phyloP scores from a whole-genome alignment of 1,140 invertebrate genomes.

The Eumaeus atala region DNA sequence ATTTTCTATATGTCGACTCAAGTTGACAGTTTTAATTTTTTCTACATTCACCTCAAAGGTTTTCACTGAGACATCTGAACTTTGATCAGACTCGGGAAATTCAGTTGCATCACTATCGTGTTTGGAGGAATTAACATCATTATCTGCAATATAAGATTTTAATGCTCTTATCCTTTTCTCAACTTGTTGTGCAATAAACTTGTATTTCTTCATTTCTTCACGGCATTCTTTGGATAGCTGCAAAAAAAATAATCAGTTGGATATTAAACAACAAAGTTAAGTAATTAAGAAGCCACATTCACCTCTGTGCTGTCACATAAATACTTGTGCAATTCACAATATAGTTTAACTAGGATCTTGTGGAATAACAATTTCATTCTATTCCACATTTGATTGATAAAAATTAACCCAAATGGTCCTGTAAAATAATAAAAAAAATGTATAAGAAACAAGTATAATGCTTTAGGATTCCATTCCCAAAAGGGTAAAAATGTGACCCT shows the following conservation, averaged over 20 bases:
- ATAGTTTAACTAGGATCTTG: no score
- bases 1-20: slow-evolving; percentile 18
- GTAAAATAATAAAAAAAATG: neutral
- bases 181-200: slow-evolving; percentile 76
- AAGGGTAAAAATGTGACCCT: no score
- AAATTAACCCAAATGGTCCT: neutral
- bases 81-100: slow-evolving; percentile 46
- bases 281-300: no score
- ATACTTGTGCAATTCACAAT: no score
- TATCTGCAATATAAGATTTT: slow-evolving; percentile 40
- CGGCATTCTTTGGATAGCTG: slow-evolving; percentile 76
- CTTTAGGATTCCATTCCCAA: no score
- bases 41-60: slow-evolving; percentile 23
- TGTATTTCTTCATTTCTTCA: slow-evolving; percentile 79
- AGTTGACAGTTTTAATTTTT: slow-evolving; percentile 8
- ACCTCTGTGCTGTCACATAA: no score
- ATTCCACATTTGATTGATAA: no score
- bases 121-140: slow-evolving; percentile 42
- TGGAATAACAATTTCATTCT: no score
- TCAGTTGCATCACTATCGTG: slow-evolving; percentile 59
- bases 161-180: slow-evolving; percentile 67
- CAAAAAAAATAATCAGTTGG: slow-evolving; percentile 11
- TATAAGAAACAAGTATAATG: no score
- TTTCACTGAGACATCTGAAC: slow-evolving; percentile 31
- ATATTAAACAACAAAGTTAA: no score